Conservation (phyloP, 2,797 vertebrate species). For the Tachyglossus aculeatus region DNA sequence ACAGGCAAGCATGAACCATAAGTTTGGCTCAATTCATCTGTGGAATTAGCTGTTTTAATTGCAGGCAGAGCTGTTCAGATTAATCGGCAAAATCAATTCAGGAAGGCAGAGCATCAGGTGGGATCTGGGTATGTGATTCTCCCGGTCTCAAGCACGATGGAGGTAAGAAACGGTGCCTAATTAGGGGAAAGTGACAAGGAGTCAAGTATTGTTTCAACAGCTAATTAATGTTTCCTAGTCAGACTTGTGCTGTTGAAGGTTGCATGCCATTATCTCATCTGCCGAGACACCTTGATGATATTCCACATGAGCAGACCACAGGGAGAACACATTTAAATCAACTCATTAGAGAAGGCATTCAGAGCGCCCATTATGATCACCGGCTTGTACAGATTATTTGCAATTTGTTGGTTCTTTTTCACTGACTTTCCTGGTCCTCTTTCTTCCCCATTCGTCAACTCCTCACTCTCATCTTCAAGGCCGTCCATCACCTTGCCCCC, state of each 20-base stretch:
- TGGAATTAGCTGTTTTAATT: neutral
- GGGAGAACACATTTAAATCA: conserved; percentile 70
- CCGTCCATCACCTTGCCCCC: no score
- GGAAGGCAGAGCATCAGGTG: neutral
- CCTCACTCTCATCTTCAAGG: no score
- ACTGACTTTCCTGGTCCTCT: conserved; percentile 47
- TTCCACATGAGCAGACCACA: conserved; percentile 61
- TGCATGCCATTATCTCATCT: conserved; percentile 65
- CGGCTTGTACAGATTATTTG: conserved; percentile 73
- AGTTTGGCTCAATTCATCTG: neutral
- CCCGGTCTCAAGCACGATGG: conserved; percentile 17
- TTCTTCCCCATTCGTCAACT: no score
- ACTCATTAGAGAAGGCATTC: conserved; percentile 69
- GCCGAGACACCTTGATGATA: conserved; percentile 65
- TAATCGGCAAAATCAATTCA: neutral
- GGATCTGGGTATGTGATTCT: neutral
- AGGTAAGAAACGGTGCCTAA: conserved; percentile 48
- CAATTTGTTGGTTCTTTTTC: conserved; percentile 61
- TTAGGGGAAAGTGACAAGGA: conserved; percentile 57
- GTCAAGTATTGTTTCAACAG: conserved; percentile 64
- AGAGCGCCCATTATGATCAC: conserved; percentile 67
- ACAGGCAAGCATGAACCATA: neutral
- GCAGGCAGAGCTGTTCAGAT: neutral
- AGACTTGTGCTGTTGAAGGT: conserved; percentile 59
- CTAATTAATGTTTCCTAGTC: conserved; percentile 74